A percentile compares a stretch with the other conserved stretches of the same genome.
These are phyloP conservation scores for Gambelia wislizenii DNA, from an alignment of 2,797 vertebrate genomes.

Conservation along the genomic window DNA sequence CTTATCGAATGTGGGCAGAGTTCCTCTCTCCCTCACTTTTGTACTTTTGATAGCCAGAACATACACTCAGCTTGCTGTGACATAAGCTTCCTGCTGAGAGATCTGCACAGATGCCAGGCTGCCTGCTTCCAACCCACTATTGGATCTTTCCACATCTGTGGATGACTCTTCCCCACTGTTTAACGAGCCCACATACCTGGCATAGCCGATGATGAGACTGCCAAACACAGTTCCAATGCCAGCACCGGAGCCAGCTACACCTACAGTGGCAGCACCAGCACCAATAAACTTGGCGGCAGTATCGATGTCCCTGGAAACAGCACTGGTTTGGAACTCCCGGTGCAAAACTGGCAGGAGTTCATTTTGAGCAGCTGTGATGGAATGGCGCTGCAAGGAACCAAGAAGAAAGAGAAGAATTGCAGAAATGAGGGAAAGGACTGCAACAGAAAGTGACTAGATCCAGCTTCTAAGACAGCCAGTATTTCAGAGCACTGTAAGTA, in stretches of 20 bases:
- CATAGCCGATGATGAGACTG: constrained; percentile 93
- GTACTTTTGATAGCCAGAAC: background rate
- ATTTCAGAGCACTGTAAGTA: background rate
- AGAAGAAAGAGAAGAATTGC: background rate
- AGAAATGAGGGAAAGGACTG: background rate
- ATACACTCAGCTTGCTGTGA: background rate
- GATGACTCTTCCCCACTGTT: too few relatives aligned
- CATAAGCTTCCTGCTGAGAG: background rate
- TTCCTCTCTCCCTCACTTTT: too few relatives aligned
- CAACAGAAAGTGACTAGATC: background rate
- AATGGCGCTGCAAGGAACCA: constrained; percentile 50
- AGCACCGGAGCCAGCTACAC: constrained; percentile 91
- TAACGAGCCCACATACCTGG: constrained; percentile 79
- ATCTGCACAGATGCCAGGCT: background rate
- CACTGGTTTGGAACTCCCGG: constrained; percentile 86
- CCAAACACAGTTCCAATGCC: constrained; percentile 93
- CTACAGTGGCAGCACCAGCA: constrained; percentile 91
- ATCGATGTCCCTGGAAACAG: constrained; percentile 87
- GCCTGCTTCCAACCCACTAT: background rate
- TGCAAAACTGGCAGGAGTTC: constrained; percentile 62
- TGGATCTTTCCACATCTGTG: background rate
- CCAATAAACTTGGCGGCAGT: constrained; percentile 95
- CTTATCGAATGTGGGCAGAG: background rate
- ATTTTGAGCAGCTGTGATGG: constrained; percentile 58
- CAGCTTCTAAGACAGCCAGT: background rate